A percentile compares a stretch with the other conserved stretches of the same genome.
Evolutionary conservation across 2,113 vertebrate species (phyloP).

Genomic region (Maccullochella peelii): DNA sequence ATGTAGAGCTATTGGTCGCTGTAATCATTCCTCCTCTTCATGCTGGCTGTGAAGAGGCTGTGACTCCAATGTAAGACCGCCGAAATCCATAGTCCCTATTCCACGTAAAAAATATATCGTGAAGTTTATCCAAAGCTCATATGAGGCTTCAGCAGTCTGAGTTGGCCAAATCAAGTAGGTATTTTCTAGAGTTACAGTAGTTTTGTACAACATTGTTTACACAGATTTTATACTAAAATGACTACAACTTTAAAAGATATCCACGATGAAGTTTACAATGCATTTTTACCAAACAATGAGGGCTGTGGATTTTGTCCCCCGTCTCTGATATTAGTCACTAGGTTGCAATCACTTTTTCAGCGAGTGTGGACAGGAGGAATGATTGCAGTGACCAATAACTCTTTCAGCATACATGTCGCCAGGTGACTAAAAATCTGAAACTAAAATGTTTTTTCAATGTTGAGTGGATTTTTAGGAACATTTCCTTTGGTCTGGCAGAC

Average conservation of each 20-base stretch:
- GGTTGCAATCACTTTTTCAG: neutral
- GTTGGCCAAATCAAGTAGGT: neutral
- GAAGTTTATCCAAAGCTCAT: neutral
- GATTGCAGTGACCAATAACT: neutral
- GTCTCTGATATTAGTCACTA: neutral
- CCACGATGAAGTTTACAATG: too few species aligned
- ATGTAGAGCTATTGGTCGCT: slow-evolving; percentile 1
- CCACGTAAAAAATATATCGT: neutral
- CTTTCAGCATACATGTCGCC: neutral
- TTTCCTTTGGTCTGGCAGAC: neutral
- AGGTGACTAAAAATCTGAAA: neutral
- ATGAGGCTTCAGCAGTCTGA: neutral
- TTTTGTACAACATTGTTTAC: too few species aligned
- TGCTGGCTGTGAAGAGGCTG: neutral
- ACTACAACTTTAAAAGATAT: too few species aligned
- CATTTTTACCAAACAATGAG: neutral
- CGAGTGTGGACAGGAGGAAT: neutral
- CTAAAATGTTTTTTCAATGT: neutral
- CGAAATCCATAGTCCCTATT: neutral
- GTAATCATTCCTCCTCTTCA: neutral
- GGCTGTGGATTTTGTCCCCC: neutral
- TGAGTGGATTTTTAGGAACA: neutral
- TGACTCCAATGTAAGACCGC: neutral
- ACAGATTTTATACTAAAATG: too few species aligned
- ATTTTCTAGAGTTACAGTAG: neutral